Evolutionary conservation across 2,797 vertebrate genomes (phyloP).

Genomic region (Ataeniobius toweri): DNA sequence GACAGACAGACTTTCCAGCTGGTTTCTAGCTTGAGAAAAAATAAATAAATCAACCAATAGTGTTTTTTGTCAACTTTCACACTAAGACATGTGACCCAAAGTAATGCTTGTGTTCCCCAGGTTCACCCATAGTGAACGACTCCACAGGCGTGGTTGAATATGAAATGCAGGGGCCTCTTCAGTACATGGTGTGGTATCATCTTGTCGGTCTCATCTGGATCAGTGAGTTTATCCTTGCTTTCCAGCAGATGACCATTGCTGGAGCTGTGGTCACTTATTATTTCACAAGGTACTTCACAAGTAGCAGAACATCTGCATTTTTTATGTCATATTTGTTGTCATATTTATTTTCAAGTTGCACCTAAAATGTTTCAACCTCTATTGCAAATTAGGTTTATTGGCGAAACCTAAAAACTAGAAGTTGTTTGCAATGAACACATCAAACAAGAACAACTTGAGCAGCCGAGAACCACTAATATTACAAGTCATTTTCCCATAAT

Average conservation of each 20-base stretch:
- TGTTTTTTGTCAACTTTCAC: not conserved
- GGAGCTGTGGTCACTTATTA: conserved; percentile 98
- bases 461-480: not conserved
- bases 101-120: conserved; percentile 65
- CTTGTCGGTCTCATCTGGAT: conserved; percentile 95
- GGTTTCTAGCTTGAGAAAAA: not conserved
- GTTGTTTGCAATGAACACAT: not conserved
- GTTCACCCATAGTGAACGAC: conserved; percentile 84
- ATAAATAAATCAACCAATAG: not conserved
- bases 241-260: conserved; percentile 98
- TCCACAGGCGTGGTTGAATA: conserved; percentile 88
- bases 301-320: too few species aligned
- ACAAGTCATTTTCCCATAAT: not conserved
- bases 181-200: conserved; percentile 97
- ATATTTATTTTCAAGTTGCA: not conserved
- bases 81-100: not conserved
- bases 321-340: not conserved
- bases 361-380: not conserved
- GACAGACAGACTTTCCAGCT: not conserved
- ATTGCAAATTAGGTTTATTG: not conserved
- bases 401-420: not conserved
- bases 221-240: conserved; percentile 96
- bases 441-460: not conserved
- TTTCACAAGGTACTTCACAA: conserved; percentile 88
- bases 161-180: conserved; percentile 84